Evolutionary conservation across 2,888 invertebrate genomes (phyloP).

Genomic region (Pseudococcus viburni): DNA sequence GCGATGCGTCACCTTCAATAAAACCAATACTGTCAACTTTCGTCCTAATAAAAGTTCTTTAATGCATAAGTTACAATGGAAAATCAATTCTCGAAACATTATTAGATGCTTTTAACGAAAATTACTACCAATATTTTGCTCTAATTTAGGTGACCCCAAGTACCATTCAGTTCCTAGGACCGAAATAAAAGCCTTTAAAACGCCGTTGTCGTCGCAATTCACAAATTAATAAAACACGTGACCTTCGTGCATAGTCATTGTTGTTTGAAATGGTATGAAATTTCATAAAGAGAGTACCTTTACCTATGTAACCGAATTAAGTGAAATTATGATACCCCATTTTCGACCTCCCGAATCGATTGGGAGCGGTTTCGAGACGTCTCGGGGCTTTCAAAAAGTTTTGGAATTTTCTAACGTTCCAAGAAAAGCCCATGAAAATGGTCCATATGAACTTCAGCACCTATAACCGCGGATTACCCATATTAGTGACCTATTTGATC

Average conservation of each 20-base stretch:
- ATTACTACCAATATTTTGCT: constrained; percentile 55
- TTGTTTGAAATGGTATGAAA: constrained; percentile 12
- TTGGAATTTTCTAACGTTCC: no score
- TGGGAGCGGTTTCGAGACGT: no score
- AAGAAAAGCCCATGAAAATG: no score
- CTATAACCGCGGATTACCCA: no score
- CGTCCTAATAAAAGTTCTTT: constrained; percentile 1
- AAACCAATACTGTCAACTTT: constrained; percentile 12
- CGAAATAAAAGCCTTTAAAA: constrained; percentile 46
- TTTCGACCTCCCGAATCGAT: no score
- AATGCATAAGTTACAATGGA: constrained; percentile 46
- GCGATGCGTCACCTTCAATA: constrained; percentile 30
- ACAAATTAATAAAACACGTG: constrained; percentile 53
- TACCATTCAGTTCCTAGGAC: constrained; percentile 62
- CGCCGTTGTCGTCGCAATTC: constrained; percentile 4
- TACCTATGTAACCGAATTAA: not conserved
- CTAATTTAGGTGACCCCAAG: constrained; percentile 51
- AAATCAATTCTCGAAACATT: constrained; percentile 18
- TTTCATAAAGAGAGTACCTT: not conserved
- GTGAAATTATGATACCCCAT: not conserved
- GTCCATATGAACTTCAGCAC: no score
- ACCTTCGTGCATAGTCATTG: constrained; percentile 49
- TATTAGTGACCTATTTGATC: no score
- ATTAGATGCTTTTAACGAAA: constrained; percentile 64
- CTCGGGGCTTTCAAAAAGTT: no score